phyloP scores from a whole-genome alignment of 2,797 vertebrate genomes.

The Xyrichtys novacula region DNA sequence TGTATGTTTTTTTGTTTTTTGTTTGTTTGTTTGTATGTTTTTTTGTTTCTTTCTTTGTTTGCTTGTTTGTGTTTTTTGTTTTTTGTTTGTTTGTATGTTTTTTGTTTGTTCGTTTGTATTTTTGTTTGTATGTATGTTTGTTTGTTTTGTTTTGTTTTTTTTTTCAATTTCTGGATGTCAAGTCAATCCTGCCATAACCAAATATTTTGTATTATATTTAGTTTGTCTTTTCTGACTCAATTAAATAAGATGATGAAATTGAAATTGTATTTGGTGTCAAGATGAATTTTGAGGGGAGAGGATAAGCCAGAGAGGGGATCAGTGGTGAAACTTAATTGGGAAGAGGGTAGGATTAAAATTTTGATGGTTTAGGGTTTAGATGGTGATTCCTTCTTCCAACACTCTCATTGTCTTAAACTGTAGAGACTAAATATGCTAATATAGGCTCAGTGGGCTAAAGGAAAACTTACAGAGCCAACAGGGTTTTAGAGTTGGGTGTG shows the following conservation, averaged over 20 bases:
- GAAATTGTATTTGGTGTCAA: conserved; percentile 65
- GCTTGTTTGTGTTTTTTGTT: no score
- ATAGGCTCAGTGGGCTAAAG: conserved; percentile 38
- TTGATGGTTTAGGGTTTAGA: conserved; percentile 77
- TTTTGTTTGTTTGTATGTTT: no score
- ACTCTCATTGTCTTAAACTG: conserved; percentile 69
- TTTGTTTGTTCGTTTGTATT: no score
- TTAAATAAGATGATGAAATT: conserved; percentile 53
- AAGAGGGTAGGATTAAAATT: conserved; percentile 72
- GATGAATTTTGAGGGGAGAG: conserved; percentile 54
- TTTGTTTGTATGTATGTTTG: no score
- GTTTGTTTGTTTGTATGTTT: no score
- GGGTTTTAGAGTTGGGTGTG: conserved; percentile 16
- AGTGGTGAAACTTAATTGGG: conserved; percentile 75
- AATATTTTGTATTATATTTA: conserved; percentile 35
- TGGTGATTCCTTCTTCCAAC: conserved; percentile 60
- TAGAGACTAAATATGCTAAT: conserved; percentile 62
- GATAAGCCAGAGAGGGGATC: conserved; percentile 68
- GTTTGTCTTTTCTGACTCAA: conserved; percentile 56
- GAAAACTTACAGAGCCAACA: conserved; percentile 21
- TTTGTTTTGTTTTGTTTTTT: no score
- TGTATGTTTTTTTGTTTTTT: no score
- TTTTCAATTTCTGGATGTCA: no score
- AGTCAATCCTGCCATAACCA: no score
- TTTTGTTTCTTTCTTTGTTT: no score